Percentiles rank a stretch among this genome's conserved stretches.
phyloP scores from a whole-genome alignment of 2,888 invertebrate species.

The Osmoderma eremita region DNA sequence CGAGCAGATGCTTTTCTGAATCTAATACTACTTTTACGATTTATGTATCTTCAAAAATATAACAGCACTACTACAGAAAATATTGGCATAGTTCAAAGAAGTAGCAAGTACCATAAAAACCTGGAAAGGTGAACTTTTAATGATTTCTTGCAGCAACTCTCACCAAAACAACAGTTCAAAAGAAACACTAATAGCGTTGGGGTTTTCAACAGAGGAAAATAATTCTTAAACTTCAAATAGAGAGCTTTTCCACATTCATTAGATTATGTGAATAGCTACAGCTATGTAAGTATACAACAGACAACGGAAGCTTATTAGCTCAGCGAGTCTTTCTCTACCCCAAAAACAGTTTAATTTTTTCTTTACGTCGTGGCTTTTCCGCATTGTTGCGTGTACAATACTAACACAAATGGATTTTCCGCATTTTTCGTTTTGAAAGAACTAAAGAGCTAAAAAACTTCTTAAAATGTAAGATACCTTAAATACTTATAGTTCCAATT shows the following conservation, averaged over 20 bases:
- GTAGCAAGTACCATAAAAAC: no score
- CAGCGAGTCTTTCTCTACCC: conserved; percentile 13
- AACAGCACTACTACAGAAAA: no score
- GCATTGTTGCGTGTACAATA: no score
- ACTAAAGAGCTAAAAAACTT: no score
- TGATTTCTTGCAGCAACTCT: conserved; percentile 32
- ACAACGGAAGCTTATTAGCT: conserved; percentile 30
- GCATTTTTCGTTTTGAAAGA: no score
- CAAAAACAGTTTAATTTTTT: conserved; percentile 9
- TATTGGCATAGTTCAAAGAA: no score
- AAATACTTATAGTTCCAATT: no score
- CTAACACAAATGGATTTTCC: no score
- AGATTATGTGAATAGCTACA: conserved; percentile 25
- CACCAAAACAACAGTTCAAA: conserved; percentile 21
- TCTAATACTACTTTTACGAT: no score
- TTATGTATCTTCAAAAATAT: no score
- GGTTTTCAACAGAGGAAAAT: conserved; percentile 14
- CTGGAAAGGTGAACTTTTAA: conserved; percentile 1
- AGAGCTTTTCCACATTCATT: conserved; percentile 31
- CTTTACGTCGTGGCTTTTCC: background rate
- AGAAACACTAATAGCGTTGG: conserved; percentile 24
- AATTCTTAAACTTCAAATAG: conserved; percentile 21
- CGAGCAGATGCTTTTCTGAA: no score
- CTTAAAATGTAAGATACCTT: no score
- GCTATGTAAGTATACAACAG: conserved; percentile 14